A percentile compares a stretch with the other conserved stretches of the same genome.
phyloP scores from a whole-genome alignment of 2,113 vertebrate genomes.

The Carassius gibelio region DNA sequence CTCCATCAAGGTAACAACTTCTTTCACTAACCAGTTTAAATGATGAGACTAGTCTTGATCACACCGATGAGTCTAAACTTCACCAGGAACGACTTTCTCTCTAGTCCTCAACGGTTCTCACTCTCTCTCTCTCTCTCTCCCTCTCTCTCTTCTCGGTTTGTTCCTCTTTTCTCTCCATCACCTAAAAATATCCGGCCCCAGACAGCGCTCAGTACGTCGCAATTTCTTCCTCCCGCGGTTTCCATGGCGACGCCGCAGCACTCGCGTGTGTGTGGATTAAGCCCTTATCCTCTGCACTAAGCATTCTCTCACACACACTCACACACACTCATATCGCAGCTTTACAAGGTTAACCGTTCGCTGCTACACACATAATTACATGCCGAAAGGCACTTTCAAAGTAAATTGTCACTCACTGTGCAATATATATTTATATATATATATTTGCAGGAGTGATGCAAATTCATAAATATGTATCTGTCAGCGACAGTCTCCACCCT shows the following conservation, averaged over 20 bases:
- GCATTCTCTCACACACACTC: constrained; percentile 45
- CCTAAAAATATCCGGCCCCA: constrained; percentile 52
- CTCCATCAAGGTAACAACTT: no score
- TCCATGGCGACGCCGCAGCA: constrained; percentile 54
- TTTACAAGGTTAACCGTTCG: constrained; percentile 54
- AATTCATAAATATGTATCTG: constrained; percentile 58
- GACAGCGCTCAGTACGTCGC: constrained; percentile 51
- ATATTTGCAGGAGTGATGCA: constrained; percentile 15
- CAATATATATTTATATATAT: constrained; percentile 20
- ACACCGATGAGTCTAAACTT: constrained; percentile 33
- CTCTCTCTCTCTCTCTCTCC: constrained; percentile 2
- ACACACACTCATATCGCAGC: constrained; percentile 24
- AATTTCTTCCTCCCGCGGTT: constrained; percentile 53
- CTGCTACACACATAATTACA: constrained; percentile 60
- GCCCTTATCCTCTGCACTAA: constrained; percentile 55
- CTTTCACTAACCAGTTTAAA: neutral
- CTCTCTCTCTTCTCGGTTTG: neutral
- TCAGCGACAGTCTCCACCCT: constrained; percentile 40
- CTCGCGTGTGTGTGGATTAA: constrained; percentile 54
- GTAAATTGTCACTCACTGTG: constrained; percentile 51
- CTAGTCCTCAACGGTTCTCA: neutral
- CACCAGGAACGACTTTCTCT: constrained; percentile 17
- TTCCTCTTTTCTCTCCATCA: constrained; percentile 16
- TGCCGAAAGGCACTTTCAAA: constrained; percentile 49
- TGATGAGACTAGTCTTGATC: neutral